A percentile compares a stretch with the other conserved stretches of the same genome.
phyloP scores from a whole-genome alignment of 35 echinoderm and acorn worm genomes.

The Ptychodera flava region DNA sequence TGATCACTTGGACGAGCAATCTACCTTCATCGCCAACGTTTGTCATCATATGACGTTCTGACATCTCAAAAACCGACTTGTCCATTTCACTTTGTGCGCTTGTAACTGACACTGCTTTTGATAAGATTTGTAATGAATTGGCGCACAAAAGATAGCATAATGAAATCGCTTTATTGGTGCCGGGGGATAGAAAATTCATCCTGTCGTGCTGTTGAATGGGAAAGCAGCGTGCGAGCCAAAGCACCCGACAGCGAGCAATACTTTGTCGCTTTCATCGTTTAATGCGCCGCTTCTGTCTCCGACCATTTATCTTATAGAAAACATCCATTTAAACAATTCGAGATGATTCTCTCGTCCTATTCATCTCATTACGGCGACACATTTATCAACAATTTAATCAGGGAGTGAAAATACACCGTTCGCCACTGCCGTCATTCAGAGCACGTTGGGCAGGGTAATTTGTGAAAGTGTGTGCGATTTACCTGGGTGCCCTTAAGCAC shows the following conservation, averaged over 20 bases:
- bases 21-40: no score
- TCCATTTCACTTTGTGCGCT: neutral
- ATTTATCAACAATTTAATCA: conserved; percentile 2
- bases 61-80: no score
- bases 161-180: neutral
- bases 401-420: neutral
- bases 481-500: neutral
- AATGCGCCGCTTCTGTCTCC: neutral
- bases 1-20: no score
- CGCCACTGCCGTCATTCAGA: neutral
- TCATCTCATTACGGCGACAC: neutral
- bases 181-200: neutral
- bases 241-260: neutral
- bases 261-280: neutral
- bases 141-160: neutral
- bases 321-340: neutral
- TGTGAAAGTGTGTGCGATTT: neutral
- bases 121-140: neutral
- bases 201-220: neutral
- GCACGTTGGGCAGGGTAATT: neutral
- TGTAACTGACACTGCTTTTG: neutral
- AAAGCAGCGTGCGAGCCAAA: neutral
- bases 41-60: no score
- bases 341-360: neutral
- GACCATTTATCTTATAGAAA: neutral